phyloP scores from a whole-genome alignment of 2,797 vertebrate genomes.

The Phoeniculus purpureus region DNA sequence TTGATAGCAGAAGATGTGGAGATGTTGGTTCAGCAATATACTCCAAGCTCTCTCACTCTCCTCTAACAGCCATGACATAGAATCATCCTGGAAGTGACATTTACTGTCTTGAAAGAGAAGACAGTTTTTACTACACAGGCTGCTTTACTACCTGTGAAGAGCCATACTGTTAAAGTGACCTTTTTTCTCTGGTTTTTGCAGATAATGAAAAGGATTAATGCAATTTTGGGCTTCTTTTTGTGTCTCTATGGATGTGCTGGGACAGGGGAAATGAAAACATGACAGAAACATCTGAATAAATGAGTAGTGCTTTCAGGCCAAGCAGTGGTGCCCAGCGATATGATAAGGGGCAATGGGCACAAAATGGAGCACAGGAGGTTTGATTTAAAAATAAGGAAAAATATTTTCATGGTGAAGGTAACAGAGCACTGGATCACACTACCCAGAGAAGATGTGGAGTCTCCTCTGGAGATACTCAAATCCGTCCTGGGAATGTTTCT shows the following conservation, averaged over 20 bases:
- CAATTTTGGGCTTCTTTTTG: neutral
- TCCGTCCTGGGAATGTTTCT: no score
- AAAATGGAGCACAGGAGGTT: no score
- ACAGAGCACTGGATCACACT: no score
- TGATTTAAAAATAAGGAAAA: no score
- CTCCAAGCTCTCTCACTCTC: neutral
- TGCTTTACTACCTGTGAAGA: neutral
- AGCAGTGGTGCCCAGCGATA: neutral
- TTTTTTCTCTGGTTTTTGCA: neutral
- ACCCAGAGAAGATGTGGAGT: no score
- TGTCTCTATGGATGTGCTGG: neutral
- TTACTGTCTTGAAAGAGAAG: neutral
- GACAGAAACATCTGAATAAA: neutral
- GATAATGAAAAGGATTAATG: slow-evolving; percentile 4
- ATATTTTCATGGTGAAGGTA: no score
- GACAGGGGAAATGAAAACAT: neutral
- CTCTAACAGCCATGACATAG: neutral
- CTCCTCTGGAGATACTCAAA: no score
- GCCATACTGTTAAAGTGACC: neutral
- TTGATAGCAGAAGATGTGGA: neutral
- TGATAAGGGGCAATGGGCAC: no score
- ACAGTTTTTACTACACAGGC: neutral
- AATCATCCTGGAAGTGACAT: neutral
- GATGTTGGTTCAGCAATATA: neutral
- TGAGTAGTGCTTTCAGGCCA: neutral